A percentile compares a stretch with the other conserved stretches of the same genome.
Evolutionary conservation across 2,797 vertebrate species (phyloP).

Genomic region (Apogon hyalosoma): DNA sequence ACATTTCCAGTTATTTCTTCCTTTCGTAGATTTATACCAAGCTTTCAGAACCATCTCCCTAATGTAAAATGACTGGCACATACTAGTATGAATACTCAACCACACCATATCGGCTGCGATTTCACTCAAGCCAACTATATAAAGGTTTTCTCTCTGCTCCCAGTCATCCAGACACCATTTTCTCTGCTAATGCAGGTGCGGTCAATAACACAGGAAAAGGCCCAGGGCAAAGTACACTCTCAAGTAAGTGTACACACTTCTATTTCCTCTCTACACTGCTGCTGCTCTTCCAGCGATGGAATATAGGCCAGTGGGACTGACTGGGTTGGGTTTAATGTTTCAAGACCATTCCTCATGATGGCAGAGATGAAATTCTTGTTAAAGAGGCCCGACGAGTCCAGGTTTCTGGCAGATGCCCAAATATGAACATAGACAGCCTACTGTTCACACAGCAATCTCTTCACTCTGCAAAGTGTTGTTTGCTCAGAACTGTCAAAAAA

Average conservation of each 20-base stretch:
- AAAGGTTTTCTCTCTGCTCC: slow-evolving; percentile 55
- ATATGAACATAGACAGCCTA: neutral
- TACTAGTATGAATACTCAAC: slow-evolving; percentile 9
- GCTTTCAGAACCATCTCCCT: too few species aligned
- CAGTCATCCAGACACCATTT: slow-evolving; percentile 62
- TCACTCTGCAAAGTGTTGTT: neutral
- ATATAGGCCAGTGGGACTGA: slow-evolving; percentile 57
- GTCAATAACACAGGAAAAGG: slow-evolving; percentile 59
- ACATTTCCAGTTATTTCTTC: too few species aligned
- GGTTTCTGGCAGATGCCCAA: slow-evolving; percentile 23
- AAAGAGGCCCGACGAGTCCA: slow-evolving; percentile 5
- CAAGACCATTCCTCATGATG: slow-evolving; percentile 36
- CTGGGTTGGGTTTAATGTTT: slow-evolving; percentile 51
- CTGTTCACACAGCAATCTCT: slow-evolving; percentile 1
- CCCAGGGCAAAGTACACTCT: slow-evolving; percentile 57
- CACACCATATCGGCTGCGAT: slow-evolving; percentile 32
- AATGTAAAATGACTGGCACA: too few species aligned
- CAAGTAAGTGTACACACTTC: slow-evolving; percentile 48
- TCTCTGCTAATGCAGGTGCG: slow-evolving; percentile 65
- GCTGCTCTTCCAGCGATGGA: slow-evolving; percentile 43
- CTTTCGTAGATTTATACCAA: too few species aligned
- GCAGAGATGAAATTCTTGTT: slow-evolving; percentile 30
- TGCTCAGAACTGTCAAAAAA: neutral
- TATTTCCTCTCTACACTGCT: slow-evolving; percentile 49
- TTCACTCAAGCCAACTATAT: slow-evolving; percentile 29